Evolutionary conservation across 2,888 invertebrate genomes (phyloP).

Genomic region (Phalangium opilio): DNA sequence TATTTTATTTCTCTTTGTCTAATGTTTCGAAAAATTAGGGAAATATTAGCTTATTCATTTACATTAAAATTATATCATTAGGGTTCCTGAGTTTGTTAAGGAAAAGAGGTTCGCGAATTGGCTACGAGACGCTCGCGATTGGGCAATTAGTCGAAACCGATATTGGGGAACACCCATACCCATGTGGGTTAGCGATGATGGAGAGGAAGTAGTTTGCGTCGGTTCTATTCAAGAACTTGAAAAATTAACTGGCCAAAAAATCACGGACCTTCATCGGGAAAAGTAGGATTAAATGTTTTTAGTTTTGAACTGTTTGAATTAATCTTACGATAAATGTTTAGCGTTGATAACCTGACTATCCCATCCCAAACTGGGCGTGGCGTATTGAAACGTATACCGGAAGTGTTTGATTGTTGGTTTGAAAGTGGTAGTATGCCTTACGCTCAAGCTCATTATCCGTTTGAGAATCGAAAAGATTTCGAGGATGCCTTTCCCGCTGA

Average conservation of each 20-base stretch:
- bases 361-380: slow-evolving; percentile 74
- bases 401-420: slow-evolving; percentile 99
- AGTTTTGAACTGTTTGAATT: too few relatives aligned
- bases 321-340: slow-evolving; percentile 22
- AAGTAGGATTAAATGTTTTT: slow-evolving; percentile 36
- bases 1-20: too few relatives aligned
- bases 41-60: not conserved
- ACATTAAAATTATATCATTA: slow-evolving; percentile 19
- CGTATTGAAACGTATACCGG: slow-evolving; percentile 64
- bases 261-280: slow-evolving; percentile 88
- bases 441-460: slow-evolving; percentile 90
- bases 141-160: slow-evolving; percentile 85
- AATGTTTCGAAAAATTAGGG: not conserved
- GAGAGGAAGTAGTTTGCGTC: slow-evolving; percentile 76
- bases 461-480: slow-evolving; percentile 76
- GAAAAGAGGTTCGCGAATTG: slow-evolving; percentile 98
- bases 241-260: slow-evolving; percentile 55
- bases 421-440: slow-evolving; percentile 99
- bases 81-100: slow-evolving; percentile 91
- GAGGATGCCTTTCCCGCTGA: slow-evolving; percentile 89
- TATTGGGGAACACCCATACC: slow-evolving; percentile 99
- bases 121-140: slow-evolving; percentile 87
- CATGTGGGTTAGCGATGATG: slow-evolving; percentile 82
- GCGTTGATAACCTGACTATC: slow-evolving; percentile 79
- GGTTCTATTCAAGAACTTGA: slow-evolving; percentile 85